Base-by-base conservation (phyloP, 1,140 invertebrate genomes). In the Drosophila nasuta region DNA sequence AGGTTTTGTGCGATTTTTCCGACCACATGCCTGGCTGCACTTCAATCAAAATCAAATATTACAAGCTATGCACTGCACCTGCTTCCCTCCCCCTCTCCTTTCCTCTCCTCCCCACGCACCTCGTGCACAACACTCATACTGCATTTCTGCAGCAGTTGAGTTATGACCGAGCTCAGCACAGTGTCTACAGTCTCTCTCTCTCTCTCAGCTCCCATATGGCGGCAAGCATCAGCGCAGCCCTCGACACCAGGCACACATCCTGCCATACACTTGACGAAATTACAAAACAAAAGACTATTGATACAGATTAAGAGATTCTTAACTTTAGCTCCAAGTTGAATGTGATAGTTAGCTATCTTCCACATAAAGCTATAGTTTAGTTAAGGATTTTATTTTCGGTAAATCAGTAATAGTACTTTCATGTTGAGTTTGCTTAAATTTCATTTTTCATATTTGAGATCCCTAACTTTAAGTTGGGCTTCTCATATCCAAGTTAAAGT, bases 21-120 rank as follows among this genome's bases (percentile, higher is more conserved):
- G 48, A 46, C 74, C 63, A 67, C 74, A 77, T 79, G 82, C 79
- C 83, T 77, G 77, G 75, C 80, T 87, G 79, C 83, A 87, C 77
- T 87, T 87, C 82, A 87, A 87, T 87, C 82, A 87, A 87, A 87
- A 88, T 88, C 82, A 87, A 87, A 88, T 82, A 88, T 87, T 87
- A 87, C 82, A 77, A 49, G 58, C 51, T 52, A 56, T 70, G 57
- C n/a, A 43, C 28, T 52, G 1, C 17, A n/a, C 13, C 51, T 3
- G 13, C 30, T 8, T 13, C 6, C 51, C 6, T 3, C 1, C 35
- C 35, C 1, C 8, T 1, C 20, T 25, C 3, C 20, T 20, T 3
- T 20, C 20, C 3, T 25, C 20, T 25, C 0, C 0, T 25, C 20
- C 20, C 20, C 3, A 4, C 20, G 20, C 20, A 25, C 20, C 20